These are phyloP conservation scores for Isaurus tuberculatus DNA, from an alignment of 92 coral and sea anemone species.

Conservation along the genomic window DNA sequence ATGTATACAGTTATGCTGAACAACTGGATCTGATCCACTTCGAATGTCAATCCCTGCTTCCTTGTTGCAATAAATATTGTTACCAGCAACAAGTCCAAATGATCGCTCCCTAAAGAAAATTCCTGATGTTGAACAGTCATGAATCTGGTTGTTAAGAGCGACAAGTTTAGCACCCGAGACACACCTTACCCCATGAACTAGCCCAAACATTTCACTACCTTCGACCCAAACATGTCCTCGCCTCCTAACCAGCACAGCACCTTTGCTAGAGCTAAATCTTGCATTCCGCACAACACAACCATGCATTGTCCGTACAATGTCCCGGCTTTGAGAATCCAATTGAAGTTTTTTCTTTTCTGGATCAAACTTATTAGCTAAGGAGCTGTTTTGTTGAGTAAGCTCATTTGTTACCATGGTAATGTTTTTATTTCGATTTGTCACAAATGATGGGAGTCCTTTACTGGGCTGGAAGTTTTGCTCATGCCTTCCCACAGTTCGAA, in stretches of 20 bases:
- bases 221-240: conserved; percentile 97
- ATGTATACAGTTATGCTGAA: conserved; percentile 92
- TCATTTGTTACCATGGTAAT: conserved; percentile 65
- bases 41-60: conserved; percentile 97
- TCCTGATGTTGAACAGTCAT: conserved; percentile 92
- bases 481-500: conserved; percentile 25
- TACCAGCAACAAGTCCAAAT: conserved; percentile 95
- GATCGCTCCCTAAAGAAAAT: conserved; percentile 92
- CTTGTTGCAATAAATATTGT: conserved; percentile 81
- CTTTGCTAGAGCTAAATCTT: conserved; percentile 73
- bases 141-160: conserved; percentile 79
- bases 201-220: conserved; percentile 81
- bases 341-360: conserved; percentile 62
- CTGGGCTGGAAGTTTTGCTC: conserved; percentile 45
- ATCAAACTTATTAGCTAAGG: conserved; percentile 26
- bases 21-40: conserved; percentile 93
- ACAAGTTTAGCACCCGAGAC: conserved; percentile 86
- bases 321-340: conserved; percentile 72
- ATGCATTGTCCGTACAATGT: conserved; percentile 78
- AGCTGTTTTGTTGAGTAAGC: conserved; percentile 48
- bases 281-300: conserved; percentile 90
- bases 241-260: conserved; percentile 86
- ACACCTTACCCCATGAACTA: conserved; percentile 86
- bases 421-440: conserved; percentile 45
- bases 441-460: conserved; percentile 50